Evolutionary conservation across 1,140 invertebrate genomes (phyloP), one percentile per base, ranked within the genome.

Genomic region (Sminthurinus signatus): DNA sequence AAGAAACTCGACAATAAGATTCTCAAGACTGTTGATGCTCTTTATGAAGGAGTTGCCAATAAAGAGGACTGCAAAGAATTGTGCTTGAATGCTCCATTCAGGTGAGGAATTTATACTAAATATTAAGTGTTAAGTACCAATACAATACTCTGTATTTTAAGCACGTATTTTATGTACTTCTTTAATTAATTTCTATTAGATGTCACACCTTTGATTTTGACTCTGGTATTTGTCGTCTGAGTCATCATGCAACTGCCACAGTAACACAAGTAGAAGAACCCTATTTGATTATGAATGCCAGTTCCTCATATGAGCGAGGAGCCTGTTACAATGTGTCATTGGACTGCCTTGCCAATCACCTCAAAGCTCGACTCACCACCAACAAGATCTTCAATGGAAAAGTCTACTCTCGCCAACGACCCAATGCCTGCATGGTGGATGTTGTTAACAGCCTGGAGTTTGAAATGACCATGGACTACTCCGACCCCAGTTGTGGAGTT

Each of bases 131-230:
- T n/a, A n/a, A n/a, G 25, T n/a, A n/a, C n/a, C n/a, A n/a, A n/a
- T n/a, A n/a, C n/a, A n/a, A n/a, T n/a, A n/a, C n/a, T n/a, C n/a
- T n/a, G n/a, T n/a, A n/a, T n/a, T n/a, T n/a, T n/a, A n/a, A n/a
- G n/a, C n/a, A n/a, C n/a, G n/a, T n/a, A n/a, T n/a, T n/a, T n/a
- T n/a, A n/a, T n/a, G n/a, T n/a, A n/a, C n/a, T n/a, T n/a, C n/a
- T n/a, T n/a, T n/a, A n/a, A n/a, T n/a, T n/a, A n/a, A n/a, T n/a
- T n/a, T n/a, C n/a, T n/a, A n/a, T n/a, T n/a, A n/a, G n/a, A n/a
- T 82, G 81, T 65, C 79, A 80, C 57, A 78, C 80, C 17, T 82
- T 79, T 67, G 81, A 82, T 71, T 80, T 77, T 64, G 79, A 78
- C 12, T n/a, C n/a, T n/a, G 76, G 75, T 10, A 79, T 82, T 28